Conservation (phyloP, 2,888 invertebrate species). For the Ectemnius cavifrons region DNA sequence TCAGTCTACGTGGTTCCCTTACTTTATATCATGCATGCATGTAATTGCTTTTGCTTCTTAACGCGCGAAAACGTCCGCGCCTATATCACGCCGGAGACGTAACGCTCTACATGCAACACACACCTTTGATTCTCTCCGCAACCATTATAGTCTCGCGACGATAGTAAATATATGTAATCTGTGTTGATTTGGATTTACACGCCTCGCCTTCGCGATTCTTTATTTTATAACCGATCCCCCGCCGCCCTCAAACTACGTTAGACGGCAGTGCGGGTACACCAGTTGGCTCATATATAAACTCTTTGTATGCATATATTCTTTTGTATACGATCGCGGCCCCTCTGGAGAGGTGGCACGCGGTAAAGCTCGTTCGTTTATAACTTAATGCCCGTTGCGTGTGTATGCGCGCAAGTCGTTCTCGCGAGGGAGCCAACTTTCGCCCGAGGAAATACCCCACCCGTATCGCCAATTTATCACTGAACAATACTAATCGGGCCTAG, state of each 20-base stretch:
- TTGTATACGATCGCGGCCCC: conserved; percentile 59
- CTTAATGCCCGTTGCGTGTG: conserved; percentile 71
- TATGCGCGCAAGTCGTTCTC: conserved; percentile 40
- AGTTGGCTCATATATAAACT: conserved; percentile 63
- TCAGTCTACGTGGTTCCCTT: conserved; percentile 78
- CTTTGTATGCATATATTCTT: conserved; percentile 60
- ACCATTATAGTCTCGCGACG: conserved; percentile 55
- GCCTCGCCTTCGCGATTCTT: conserved; percentile 33
- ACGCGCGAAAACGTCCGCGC: conserved; percentile 37
- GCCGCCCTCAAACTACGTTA: conserved; percentile 54
- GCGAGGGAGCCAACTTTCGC: conserved; percentile 31
- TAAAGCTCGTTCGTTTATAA: conserved; percentile 72
- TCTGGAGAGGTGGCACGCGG: conserved; percentile 53
- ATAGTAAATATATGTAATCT: conserved; percentile 56
- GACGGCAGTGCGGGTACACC: conserved; percentile 52
- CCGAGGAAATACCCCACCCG: conserved; percentile 6
- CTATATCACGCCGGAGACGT: conserved; percentile 20
- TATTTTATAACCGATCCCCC: conserved; percentile 56
- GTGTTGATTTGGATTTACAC: conserved; percentile 54
- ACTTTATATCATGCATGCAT: conserved; percentile 57
- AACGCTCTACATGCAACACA: conserved; percentile 49
- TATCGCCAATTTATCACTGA: too few relatives aligned
- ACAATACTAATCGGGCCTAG: background rate
- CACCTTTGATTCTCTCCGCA: conserved; percentile 66
- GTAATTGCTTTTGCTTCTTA: conserved; percentile 23